Conservation (phyloP, 2,888 invertebrate species). For the Orthosia gothica region DNA sequence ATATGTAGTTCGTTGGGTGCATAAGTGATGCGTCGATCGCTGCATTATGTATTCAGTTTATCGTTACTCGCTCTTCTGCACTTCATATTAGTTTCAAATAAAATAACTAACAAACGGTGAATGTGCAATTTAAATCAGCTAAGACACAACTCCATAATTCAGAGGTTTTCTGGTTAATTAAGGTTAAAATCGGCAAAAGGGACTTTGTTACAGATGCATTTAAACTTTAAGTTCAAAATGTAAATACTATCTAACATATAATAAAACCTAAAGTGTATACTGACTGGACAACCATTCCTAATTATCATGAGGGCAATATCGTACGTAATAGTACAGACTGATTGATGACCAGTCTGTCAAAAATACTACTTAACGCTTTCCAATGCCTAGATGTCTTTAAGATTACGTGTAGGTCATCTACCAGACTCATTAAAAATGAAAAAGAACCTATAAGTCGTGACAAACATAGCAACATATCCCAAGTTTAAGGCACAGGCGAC, state of each 20-base stretch:
- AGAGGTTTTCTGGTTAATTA: not conserved
- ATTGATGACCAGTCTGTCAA: constrained; percentile 24
- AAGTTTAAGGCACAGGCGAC: too few species aligned
- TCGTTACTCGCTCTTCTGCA: constrained; percentile 21
- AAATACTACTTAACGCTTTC: not conserved
- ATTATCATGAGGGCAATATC: not conserved
- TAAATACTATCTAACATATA: too few species aligned
- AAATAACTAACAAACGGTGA: constrained; percentile 5
- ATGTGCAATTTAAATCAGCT: constrained; percentile 14
- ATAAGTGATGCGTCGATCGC: not conserved
- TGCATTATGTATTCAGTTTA: constrained; percentile 28
- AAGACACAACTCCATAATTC: not conserved
- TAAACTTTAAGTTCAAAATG: too few species aligned
- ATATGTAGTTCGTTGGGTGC: constrained; percentile 37
- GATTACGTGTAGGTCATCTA: constrained; percentile 16
- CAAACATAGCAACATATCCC: too few species aligned
- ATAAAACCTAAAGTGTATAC: too few species aligned
- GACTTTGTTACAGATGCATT: too few species aligned
- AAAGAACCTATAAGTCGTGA: not conserved
- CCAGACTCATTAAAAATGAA: constrained; percentile 3
- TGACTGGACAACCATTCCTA: not conserved
- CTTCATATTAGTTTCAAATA: constrained; percentile 54
- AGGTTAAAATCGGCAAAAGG: not conserved
- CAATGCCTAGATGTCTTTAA: constrained; percentile 12
- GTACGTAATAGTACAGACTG: constrained; percentile 13